Conservation (phyloP, 2,113 vertebrate species). For the Neolamprologus tretocephalus region DNA sequence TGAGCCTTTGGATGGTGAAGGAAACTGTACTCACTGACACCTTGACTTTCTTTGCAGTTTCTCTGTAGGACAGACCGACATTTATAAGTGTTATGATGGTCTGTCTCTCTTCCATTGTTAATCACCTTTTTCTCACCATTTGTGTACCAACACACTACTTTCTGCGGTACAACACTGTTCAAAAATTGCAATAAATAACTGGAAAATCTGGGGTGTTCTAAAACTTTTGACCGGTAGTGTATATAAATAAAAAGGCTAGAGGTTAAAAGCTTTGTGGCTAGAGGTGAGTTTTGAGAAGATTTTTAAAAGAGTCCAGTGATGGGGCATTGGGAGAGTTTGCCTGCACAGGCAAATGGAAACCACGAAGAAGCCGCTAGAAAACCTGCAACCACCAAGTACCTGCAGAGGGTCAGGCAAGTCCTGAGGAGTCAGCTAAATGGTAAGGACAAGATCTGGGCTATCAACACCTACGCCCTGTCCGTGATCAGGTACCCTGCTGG, state of each 20-base stretch:
- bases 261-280: background rate
- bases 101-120: too few species aligned
- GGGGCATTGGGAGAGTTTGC: background rate
- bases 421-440: background rate
- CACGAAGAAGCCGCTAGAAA: background rate
- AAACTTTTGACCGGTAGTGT: background rate
- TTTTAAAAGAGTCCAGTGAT: background rate
- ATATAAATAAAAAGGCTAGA: background rate
- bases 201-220: background rate
- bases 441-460: background rate
- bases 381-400: background rate
- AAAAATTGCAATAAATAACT: background rate
- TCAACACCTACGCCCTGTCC: background rate
- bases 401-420: background rate
- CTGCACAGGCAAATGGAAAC: background rate
- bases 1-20: background rate
- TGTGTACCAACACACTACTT: background rate
- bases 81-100: background rate
- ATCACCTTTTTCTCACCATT: too few species aligned
- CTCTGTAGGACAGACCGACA: background rate
- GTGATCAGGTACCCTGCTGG: background rate
- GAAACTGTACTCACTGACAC: background rate
- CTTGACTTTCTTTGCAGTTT: background rate
- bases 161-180: background rate
- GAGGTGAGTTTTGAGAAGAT: background rate